These are phyloP conservation scores for Megaptera novaeangliae DNA, from an alignment of 2,113 vertebrate species.

Conservation along the genomic window DNA sequence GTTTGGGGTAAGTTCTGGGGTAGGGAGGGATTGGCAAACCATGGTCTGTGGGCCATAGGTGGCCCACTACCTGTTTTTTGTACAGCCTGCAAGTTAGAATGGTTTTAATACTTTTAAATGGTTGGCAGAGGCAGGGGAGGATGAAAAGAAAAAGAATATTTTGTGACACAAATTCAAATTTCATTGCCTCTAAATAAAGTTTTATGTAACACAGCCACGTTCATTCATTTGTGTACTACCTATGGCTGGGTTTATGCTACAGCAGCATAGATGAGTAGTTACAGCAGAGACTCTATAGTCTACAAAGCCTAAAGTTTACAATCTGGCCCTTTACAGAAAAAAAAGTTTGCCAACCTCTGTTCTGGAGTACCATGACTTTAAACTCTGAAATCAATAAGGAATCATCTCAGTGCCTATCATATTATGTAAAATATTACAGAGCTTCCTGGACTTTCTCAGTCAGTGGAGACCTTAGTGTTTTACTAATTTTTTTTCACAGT, in stretches of 20 bases:
- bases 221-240: not conserved
- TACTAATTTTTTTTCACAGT: not conserved
- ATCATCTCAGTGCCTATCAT: not conserved
- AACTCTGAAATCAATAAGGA: not conserved
- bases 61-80: not conserved
- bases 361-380: not conserved
- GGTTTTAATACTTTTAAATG: slow-evolving; percentile 5
- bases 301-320: not conserved
- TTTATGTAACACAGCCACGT: not conserved
- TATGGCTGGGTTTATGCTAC: not conserved
- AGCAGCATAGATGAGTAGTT: not conserved
- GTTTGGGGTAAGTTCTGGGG: not conserved
- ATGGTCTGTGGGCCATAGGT: not conserved
- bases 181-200: not conserved
- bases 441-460: not conserved
- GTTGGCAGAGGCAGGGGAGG: not conserved
- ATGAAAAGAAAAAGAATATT: not conserved
- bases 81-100: not conserved
- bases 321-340: not conserved
- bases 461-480: not conserved
- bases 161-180: not conserved
- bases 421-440: not conserved
- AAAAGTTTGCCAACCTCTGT: not conserved
- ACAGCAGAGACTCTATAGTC: not conserved
- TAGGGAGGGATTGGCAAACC: not conserved